phyloP scores from a whole-genome alignment of 2,797 vertebrate species.

The Pipistrellus kuhlii region DNA sequence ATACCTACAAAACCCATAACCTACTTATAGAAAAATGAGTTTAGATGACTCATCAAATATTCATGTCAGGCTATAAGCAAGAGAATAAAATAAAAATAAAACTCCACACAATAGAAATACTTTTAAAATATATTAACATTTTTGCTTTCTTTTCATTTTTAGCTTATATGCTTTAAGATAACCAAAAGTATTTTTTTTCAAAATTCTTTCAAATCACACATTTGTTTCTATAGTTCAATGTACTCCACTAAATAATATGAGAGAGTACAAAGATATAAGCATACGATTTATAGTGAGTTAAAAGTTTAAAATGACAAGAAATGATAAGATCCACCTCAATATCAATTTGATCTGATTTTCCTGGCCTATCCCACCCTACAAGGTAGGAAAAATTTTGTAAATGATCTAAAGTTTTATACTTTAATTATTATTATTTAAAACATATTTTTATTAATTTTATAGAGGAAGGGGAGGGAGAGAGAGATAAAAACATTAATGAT shows the following conservation, averaged over 20 bases:
- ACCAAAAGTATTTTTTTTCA: neutral
- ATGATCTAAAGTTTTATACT: neutral
- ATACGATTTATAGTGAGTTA: slow-evolving; percentile 27
- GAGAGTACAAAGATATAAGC: neutral
- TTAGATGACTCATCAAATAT: slow-evolving; percentile 54
- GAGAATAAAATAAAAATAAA: slow-evolving; percentile 64
- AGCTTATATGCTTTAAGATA: slow-evolving; percentile 48
- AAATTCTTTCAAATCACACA: slow-evolving; percentile 8
- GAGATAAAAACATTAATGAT: too few species aligned
- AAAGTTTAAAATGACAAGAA: slow-evolving; percentile 39
- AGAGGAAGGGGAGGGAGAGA: too few species aligned
- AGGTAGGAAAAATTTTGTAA: neutral
- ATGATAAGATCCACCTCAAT: neutral
- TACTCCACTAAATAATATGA: neutral
- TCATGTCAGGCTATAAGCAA: slow-evolving; percentile 3
- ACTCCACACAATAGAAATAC: neutral
- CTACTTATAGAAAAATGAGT: slow-evolving; percentile 29
- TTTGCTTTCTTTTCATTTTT: slow-evolving; percentile 56
- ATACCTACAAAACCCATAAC: neutral
- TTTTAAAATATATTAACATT: neutral
- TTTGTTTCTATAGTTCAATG: neutral
- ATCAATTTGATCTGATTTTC: neutral
- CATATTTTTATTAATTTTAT: too few species aligned
- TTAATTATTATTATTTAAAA: neutral
- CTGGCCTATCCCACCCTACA: neutral